Base-by-base conservation (phyloP, 2,113 vertebrate genomes). In the Apistogramma diplotaenia region DNA sequence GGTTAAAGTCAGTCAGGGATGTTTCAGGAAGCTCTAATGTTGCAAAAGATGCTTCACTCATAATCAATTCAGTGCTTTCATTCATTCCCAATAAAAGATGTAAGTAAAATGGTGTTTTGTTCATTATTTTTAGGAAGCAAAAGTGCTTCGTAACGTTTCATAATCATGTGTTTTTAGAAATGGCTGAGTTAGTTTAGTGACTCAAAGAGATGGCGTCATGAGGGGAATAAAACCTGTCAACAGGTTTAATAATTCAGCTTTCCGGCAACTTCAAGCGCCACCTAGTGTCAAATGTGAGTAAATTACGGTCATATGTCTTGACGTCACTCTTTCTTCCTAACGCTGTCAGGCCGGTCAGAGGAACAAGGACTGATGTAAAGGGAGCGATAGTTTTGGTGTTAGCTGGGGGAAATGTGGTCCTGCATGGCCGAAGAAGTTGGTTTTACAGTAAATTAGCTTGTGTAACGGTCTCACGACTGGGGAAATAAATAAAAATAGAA, bases 81-180 rank as follows among this genome's bases (percentile, higher is more conserved):
- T 43, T 74, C 2, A 43, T 43, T 43, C 18, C 16, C 4, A 85
- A 89, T 85, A 87, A 87, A 87, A 87, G 11, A 75, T 31, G 1
- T 49, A n/a, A 13, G 19, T 18, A 35, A 61, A 7, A 1, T 16
- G 16, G 5, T 6, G 29, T 13, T 8, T 61, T 25, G 51, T 21
- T 2, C 35, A 53, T 43, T 76, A 16, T 51, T 25, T 33, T 73
- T 54, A 12, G 3, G 8, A 51, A 8, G 7, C 5, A 40, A 4
- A 46, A 23, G 1, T 43, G 37, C 21, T 18, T 49, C 19, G 43
- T 12, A 67, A 43, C 5, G 15, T n/a, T n/a, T n/a, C n/a, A n/a
- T n/a, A 46, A 16, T 16, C 6, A 16, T 15, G 3, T 67, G 15
- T 2, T 37, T 57, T 74, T n/a, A n/a, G 16, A 40, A 46, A 46